Evolutionary conservation across 1,140 invertebrate genomes (phyloP), one percentile per base, ranked within the genome.

Genomic region (Nilaparvata lugens): DNA sequence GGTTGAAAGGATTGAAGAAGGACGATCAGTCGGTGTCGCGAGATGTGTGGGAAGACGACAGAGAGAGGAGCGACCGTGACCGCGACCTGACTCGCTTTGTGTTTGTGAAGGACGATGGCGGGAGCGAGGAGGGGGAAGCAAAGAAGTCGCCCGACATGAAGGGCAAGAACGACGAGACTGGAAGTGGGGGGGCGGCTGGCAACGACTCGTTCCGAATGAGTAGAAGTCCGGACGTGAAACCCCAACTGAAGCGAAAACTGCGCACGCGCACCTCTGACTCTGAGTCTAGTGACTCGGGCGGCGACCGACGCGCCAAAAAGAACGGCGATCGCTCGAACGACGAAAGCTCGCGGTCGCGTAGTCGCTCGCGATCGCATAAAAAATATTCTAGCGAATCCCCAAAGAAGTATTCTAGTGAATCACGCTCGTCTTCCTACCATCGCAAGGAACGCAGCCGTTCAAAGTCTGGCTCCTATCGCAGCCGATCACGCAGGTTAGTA

Each of bases 1-100:
- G 24, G 53, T 62, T 67, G 43, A 35, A 35, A 35, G 78, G 77
- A 64, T 67, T 75, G 18, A 79, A 79, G 69, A 80, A 79, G 67
- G 78, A 78, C 65, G 76, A 78, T 24, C 62, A 66, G 25, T 56
- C 53, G 31, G 55, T 59, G 23, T 64, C 68, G 14, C 60, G 63
- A 52, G 64, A 68, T 52, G 56, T 62, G 16, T 69, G 67, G 67
- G 67, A 69, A 24, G 67, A 69, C 45, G 54, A 65, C 16, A 65
- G 68, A 28, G 66, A 70, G 16, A 6, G 31, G 1, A 35, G 13
- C 31, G 31, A 35, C 4, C 31, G 31, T 11, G 31, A 35, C 2
- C 31, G 31, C 31, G 31, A 35, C 2, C 9, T 35, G 31, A 66
- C 66, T 42, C 56, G 62, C 21, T 64, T 61, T 31, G 57, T 62